These are phyloP conservation scores for Limenitis camilla DNA, from an alignment of 2,888 invertebrate genomes.

Conservation along the genomic window DNA sequence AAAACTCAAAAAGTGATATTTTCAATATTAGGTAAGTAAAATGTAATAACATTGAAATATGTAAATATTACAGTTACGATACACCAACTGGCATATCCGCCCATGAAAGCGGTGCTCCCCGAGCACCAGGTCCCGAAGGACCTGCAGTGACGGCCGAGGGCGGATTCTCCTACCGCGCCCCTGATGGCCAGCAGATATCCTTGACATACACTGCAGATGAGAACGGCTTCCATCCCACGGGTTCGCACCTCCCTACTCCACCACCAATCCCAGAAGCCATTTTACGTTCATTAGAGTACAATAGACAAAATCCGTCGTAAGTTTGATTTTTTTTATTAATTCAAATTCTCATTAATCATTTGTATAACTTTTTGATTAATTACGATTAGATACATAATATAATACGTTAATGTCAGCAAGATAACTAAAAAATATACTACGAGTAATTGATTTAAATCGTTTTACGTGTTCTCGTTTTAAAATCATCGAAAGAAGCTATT, in stretches of 20 bases:
- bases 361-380: not conserved
- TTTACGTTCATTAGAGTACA: constrained; percentile 65
- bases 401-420: too few species aligned
- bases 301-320: constrained; percentile 41
- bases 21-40: not conserved
- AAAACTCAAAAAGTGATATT: not conserved
- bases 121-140: constrained; percentile 71
- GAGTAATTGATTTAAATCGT: too few species aligned
- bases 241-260: constrained; percentile 75
- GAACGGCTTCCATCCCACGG: constrained; percentile 76
- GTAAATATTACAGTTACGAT: constrained; percentile 66
- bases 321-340: constrained; percentile 8
- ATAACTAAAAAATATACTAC: too few species aligned
- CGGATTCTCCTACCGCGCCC: constrained; percentile 78
- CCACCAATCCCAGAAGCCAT: constrained; percentile 77
- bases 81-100: constrained; percentile 78
- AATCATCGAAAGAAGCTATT: too few species aligned
- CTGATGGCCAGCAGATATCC: constrained; percentile 78
- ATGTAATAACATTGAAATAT: not conserved
- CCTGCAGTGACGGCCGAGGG: constrained; percentile 77
- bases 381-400: not conserved
- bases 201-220: constrained; percentile 81
- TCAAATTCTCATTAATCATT: too few species aligned
- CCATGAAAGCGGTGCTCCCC: constrained; percentile 74
- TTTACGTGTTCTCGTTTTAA: too few species aligned